Evolutionary conservation across 2,888 invertebrate genomes (phyloP), one percentile per base, ranked within the genome.

Genomic region (Mayetiola destructor): DNA sequence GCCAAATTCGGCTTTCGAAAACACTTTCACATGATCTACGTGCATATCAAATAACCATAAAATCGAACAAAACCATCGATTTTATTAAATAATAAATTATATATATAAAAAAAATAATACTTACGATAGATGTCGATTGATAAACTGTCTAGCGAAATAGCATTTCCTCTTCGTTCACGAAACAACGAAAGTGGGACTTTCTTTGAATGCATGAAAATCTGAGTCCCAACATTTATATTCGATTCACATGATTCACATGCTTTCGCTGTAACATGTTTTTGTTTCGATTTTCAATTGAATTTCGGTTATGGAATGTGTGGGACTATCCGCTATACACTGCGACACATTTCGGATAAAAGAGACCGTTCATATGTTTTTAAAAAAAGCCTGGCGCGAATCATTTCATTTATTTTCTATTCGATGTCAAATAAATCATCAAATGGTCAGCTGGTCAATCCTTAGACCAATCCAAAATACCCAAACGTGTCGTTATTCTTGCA

Each of bases 221-320:
- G n/a, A 16, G 48, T 14, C 16, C 48, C 27, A 48, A 48, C 23
- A 48, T 48, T 48, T 48, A 48, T 48, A 48, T 48, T 48, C 48
- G 48, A 48, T 48, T 48, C 48, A 48, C 48, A 48, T 48, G 48
- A n/a, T n/a, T n/a, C n/a, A n/a, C n/a, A n/a, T n/a, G n/a, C n/a
- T n/a, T 48, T 48, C 27, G 48, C 9, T 23, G 48, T 48, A 48
- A 48, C 48, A 48, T 48, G 27, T 48, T 48, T 48, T 48, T 27
- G 14, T 27, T 16, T 48, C 27, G n/a, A 3, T 4, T 14, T 5
- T 3, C 2, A 14, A 27, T 48, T 48, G 23, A 16, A 48, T 48
- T 48, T 27, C 27, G 48, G 48, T 5, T n/a, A n/a, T 27, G 48
- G n/a, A 48, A 48, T 16, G 27, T 48, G 48, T 48, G 16, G 27